Evolutionary conservation across 1,140 invertebrate species (phyloP).

Genomic region (Mycetomoellerius zeteki): DNA sequence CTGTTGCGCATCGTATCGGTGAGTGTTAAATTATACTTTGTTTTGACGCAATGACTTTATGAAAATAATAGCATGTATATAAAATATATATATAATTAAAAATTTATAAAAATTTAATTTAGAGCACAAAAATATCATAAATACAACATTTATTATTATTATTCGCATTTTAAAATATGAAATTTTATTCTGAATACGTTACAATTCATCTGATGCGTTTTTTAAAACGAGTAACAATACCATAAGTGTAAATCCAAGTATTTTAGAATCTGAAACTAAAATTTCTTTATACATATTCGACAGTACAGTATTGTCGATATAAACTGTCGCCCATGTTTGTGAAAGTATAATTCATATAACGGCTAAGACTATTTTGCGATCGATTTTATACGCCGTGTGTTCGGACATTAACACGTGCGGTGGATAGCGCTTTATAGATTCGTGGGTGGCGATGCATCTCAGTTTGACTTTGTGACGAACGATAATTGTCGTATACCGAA

Average conservation of each 20-base stretch:
- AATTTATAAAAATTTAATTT: background rate
- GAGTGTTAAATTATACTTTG: background rate
- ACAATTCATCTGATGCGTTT: background rate
- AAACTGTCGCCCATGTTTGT: background rate
- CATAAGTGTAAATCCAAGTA: background rate
- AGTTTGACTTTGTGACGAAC: constrained; percentile 29
- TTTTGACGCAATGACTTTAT: background rate
- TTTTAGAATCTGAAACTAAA: background rate
- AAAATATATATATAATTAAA: background rate
- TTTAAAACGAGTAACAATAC: background rate
- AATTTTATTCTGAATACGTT: background rate
- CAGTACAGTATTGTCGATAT: background rate
- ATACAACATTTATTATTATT: background rate
- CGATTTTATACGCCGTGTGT: background rate
- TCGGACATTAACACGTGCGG: constrained; percentile 18
- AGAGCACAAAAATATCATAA: background rate
- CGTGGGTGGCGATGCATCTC: background rate
- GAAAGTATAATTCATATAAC: background rate
- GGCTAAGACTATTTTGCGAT: background rate
- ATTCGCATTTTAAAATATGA: background rate
- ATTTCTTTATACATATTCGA: background rate
- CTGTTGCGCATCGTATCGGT: background rate
- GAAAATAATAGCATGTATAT: background rate
- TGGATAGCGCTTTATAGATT: constrained; percentile 16
- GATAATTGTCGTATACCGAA: constrained; percentile 44